phyloP scores from a whole-genome alignment of 2,113 vertebrate species.

The Lepus europaeus region DNA sequence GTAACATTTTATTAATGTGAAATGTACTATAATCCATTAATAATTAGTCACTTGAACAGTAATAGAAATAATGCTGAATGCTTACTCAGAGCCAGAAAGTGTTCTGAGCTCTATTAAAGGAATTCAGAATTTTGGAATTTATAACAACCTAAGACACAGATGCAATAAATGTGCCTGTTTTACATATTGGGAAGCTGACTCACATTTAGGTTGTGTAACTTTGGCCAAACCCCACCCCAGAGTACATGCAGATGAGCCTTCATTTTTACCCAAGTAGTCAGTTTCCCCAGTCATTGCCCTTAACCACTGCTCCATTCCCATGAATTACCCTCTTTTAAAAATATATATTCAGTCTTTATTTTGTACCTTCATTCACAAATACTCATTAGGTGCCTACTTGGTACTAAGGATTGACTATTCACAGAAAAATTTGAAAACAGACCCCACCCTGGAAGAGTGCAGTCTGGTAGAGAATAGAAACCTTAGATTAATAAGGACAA shows the following conservation, averaged over 20 bases:
- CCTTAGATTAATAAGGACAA: neutral
- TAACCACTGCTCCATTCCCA: neutral
- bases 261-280: neutral
- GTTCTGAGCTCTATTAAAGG: neutral
- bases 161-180: neutral
- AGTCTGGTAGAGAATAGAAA: neutral
- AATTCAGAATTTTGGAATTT: neutral
- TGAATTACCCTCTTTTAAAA: neutral
- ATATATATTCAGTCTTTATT: neutral
- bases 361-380: neutral
- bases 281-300: no score
- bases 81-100: neutral
- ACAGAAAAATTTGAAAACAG: neutral
- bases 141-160: neutral
- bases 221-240: neutral
- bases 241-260: neutral
- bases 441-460: accelerated
- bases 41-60: neutral
- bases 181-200: neutral
- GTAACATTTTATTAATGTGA: conserved; percentile 8
- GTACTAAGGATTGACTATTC: neutral
- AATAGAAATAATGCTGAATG: neutral
- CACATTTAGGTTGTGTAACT: neutral
- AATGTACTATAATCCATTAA: neutral
- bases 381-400: neutral